Evolutionary conservation across 2,113 vertebrate species (phyloP).

Genomic region (Pteruthius melanotis): DNA sequence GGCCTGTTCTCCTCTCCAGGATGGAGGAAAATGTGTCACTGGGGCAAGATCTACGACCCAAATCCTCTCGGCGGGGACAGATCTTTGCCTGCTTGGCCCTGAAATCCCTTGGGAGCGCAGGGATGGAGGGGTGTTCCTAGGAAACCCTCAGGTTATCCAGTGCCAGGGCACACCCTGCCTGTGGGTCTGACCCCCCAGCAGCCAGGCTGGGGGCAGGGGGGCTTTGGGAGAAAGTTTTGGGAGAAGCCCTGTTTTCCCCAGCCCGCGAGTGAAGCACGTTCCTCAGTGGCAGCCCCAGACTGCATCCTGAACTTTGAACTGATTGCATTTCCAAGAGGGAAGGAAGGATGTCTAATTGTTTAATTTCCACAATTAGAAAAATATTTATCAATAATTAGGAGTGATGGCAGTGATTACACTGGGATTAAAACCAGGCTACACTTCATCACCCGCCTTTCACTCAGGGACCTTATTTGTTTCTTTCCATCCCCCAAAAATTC

Average conservation of each 20-base stretch:
- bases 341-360: constrained; percentile 57
- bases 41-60: background rate
- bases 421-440: constrained; percentile 23
- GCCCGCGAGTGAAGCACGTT: rapidly evolving
- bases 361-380: constrained; percentile 50
- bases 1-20: background rate
- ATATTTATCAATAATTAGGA: constrained; percentile 51
- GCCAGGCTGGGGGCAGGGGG: no score
- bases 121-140: rapidly evolving
- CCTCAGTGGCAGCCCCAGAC: rapidly evolving
- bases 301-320: background rate
- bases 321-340: constrained; percentile 32
- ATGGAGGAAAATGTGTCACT: background rate
- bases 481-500: background rate
- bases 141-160: rapidly evolving
- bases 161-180: rapidly evolving
- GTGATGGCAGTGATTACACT: constrained; percentile 17
- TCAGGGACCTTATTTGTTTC: background rate
- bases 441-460: constrained; percentile 16
- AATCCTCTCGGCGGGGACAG: rapidly evolving
- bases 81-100: background rate
- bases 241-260: background rate
- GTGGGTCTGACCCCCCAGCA: rapidly evolving
- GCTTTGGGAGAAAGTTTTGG: background rate
- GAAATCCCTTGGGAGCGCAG: no score